phyloP scores from a whole-genome alignment of 92 coral and sea anemone species.

The Umimayanthus kanabou region DNA sequence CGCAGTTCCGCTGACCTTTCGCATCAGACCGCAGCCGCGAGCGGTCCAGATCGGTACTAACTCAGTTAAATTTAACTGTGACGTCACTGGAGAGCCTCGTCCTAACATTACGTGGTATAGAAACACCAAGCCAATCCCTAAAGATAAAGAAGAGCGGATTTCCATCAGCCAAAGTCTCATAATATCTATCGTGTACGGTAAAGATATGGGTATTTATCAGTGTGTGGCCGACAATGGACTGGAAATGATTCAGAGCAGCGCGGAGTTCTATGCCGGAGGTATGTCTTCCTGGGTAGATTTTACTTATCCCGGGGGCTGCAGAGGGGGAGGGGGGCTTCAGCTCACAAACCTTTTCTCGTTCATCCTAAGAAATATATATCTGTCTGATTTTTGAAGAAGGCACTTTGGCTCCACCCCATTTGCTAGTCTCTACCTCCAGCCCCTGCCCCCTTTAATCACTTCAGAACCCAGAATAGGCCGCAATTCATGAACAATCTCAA shows the following conservation, averaged over 20 bases:
- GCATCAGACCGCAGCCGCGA: slow-evolving; percentile 67
- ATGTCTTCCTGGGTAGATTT: background rate
- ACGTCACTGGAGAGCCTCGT: slow-evolving; percentile 79
- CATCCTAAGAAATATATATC: too few relatives aligned
- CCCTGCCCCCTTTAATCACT: too few relatives aligned
- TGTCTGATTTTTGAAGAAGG: too few relatives aligned
- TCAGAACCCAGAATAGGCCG: too few relatives aligned
- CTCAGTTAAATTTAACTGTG: slow-evolving; percentile 68
- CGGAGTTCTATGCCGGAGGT: slow-evolving; percentile 67
- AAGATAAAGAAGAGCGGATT: slow-evolving; percentile 54
- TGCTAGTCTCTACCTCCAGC: too few relatives aligned
- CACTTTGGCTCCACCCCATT: too few relatives aligned
- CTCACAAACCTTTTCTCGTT: too few relatives aligned
- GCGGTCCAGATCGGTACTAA: slow-evolving; percentile 50
- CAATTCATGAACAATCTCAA: too few relatives aligned
- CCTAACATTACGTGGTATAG: slow-evolving; percentile 93
- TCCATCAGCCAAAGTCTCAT: slow-evolving; percentile 56
- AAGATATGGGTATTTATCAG: slow-evolving; percentile 87
- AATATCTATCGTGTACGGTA: slow-evolving; percentile 64
- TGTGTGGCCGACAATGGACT: slow-evolving; percentile 92
- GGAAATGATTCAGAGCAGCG: slow-evolving; percentile 81
- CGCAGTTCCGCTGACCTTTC: slow-evolving; percentile 78
- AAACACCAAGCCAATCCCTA: slow-evolving; percentile 61
- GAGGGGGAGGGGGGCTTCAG: too few relatives aligned
- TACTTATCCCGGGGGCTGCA: too few relatives aligned